phyloP scores from a whole-genome alignment of 2,797 vertebrate genomes.

The Lepidocolaptes lacrymiger region DNA sequence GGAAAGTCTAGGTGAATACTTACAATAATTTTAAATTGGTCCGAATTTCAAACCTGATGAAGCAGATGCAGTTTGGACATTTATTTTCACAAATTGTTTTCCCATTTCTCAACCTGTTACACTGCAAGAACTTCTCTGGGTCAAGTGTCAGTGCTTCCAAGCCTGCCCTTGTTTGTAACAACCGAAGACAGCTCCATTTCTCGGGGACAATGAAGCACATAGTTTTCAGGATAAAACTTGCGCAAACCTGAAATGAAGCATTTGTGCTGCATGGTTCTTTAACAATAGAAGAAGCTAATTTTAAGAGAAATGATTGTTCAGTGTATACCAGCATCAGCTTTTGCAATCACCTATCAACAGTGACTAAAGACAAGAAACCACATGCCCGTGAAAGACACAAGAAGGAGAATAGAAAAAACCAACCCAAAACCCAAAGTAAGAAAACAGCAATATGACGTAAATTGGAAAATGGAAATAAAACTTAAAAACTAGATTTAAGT shows the following conservation, averaged over 20 bases:
- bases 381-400: neutral
- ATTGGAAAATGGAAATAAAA: neutral
- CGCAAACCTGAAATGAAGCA: conserved; percentile 61
- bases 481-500: neutral
- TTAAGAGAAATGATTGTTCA: conserved; percentile 45
- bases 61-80: neutral
- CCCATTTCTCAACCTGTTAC: conserved; percentile 36
- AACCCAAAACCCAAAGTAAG: neutral
- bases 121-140: conserved; percentile 11
- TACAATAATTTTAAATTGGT: neutral
- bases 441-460: neutral
- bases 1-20: neutral
- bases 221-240: conserved; percentile 69
- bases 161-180: conserved; percentile 34
- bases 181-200: conserved; percentile 54
- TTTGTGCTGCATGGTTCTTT: conserved; percentile 46
- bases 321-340: neutral
- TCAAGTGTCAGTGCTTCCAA: conserved; percentile 55
- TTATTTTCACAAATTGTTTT: conserved; percentile 40
- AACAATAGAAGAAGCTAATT: conserved; percentile 51
- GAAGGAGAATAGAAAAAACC: neutral
- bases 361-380: conserved; percentile 31
- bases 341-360: neutral
- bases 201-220: conserved; percentile 58
- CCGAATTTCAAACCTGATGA: neutral